Evolutionary conservation across 2,113 vertebrate species (phyloP).

Genomic region (Tetrao urogallus): DNA sequence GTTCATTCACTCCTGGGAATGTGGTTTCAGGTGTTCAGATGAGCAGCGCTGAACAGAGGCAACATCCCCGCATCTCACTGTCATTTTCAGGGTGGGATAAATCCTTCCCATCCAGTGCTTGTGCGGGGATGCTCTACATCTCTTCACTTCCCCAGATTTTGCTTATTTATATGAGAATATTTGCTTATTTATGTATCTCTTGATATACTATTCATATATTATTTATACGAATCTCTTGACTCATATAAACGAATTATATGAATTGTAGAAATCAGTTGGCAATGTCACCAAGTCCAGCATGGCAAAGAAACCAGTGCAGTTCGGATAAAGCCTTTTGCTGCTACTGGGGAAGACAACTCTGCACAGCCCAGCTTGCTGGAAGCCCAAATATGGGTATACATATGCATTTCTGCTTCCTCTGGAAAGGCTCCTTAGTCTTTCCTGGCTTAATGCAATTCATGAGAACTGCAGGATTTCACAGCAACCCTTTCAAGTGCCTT

Average conservation of each 20-base stretch:
- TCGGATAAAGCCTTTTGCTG: neutral
- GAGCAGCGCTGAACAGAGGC: neutral
- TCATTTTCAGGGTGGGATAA: neutral
- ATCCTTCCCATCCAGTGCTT: neutral
- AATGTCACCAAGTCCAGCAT: rapidly evolving
- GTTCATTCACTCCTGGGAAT: neutral
- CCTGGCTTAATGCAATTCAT: neutral
- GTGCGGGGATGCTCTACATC: neutral
- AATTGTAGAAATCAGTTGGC: neutral
- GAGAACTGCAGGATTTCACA: neutral
- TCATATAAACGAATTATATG: neutral
- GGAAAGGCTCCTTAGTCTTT: neutral
- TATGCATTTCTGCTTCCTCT: neutral
- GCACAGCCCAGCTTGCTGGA: neutral
- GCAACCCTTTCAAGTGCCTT: neutral
- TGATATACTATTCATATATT: neutral
- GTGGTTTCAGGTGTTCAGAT: neutral
- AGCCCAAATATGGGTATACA: neutral
- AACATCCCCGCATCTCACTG: neutral
- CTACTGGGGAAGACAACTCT: neutral
- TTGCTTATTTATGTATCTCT: neutral
- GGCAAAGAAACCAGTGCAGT: neutral
- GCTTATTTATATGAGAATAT: neutral
- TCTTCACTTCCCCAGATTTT: neutral
- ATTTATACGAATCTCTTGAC: neutral